Base-by-base conservation (phyloP, 2,888 invertebrate genomes). In the Drosophila tripunctata region DNA sequence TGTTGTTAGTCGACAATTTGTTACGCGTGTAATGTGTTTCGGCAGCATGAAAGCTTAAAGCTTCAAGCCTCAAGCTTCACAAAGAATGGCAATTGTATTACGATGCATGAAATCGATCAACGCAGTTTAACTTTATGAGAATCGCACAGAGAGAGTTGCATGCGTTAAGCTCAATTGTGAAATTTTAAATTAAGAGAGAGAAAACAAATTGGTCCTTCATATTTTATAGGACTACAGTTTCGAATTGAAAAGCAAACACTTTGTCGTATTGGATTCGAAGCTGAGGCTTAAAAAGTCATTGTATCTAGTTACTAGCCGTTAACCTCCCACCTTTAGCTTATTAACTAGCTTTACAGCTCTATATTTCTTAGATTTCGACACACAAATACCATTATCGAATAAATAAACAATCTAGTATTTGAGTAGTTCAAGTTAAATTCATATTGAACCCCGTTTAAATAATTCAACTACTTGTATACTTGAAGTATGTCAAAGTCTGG, bases 1-100 rank as follows among this genome's bases (percentile, higher is more conserved):
- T 52, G 19, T 4, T 38, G 41, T 33, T 36, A 48, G 22, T 27
- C 33, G 40, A 33, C 61, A 71, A 74, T 74, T 74, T 71, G 73
- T 67, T 58, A 76, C 72, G 76, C 73, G 73, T 75, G 73, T 66
- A 58, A 50, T 55, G 41, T 41, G 41, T 52, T 27, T 47, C n/a
- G 38, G 43, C 24, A 14, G 47, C 24, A 36, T 21, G 5, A 38
- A 38, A 41, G 36, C 60, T 35, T 10, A 14, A 21, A 54, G 15
- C 43, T 38, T 36, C 10, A 27, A 36, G 40, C 58, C n/a, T 12
- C 15, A 12, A 50, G n/a, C 30, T 33, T 33, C 5, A 10, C 10
- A 8, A 22, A 8, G 52, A 36, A 57, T 40, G 45, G 5, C 14
- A 30, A 41, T 33, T 68, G 44, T 43, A 17, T 51, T 36, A 36